Base-by-base conservation (phyloP, 2,113 vertebrate species). In the Siphamia tubifer region DNA sequence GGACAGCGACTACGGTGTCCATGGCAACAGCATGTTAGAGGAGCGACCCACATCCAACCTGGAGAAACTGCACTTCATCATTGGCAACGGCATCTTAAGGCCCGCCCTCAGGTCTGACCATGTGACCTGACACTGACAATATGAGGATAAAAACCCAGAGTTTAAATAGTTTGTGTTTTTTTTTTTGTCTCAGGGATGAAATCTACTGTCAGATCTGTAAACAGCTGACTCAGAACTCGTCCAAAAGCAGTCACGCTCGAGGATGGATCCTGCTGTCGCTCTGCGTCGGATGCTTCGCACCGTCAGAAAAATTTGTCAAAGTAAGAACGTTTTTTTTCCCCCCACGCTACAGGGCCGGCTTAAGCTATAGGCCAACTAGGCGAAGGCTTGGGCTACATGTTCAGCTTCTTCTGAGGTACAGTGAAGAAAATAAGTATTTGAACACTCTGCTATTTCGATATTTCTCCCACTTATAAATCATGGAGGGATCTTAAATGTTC, bases 141-240 rank as follows among this genome's bases (percentile, higher is more conserved):
- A n/a, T n/a, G n/a, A n/a, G n/a, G n/a, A n/a, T n/a, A n/a, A n/a
- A n/a, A n/a, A n/a, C n/a, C n/a, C n/a, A n/a, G n/a, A n/a, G n/a
- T n/a, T n/a, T n/a, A n/a, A n/a, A n/a, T n/a, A n/a, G n/a, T n/a
- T n/a, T 40, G 4, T 48, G 17, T 12, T 54, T 64, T n/a, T 17
- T 12, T 47, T 25, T 34, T n/a, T 62, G 39, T 51, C 15, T 30
- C 80, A 97, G 97, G 88, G 97, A 99, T 70, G 98, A 99, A 91
- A 98, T 99, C 82, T 99, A 99, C 82, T 99, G 98, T 90, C 96
- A 99, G 91, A 97, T 99, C 87, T 96, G 95, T 89, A 99, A 99
- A 63, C 97, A 99, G 86, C 94, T 99, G 64, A 95, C 90, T 9
- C 97, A 99, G 90, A 99, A 99, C 39, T 95, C 96, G 0, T 99